Conservation (phyloP, 1,140 invertebrate species). For the Lethrus apterus region DNA sequence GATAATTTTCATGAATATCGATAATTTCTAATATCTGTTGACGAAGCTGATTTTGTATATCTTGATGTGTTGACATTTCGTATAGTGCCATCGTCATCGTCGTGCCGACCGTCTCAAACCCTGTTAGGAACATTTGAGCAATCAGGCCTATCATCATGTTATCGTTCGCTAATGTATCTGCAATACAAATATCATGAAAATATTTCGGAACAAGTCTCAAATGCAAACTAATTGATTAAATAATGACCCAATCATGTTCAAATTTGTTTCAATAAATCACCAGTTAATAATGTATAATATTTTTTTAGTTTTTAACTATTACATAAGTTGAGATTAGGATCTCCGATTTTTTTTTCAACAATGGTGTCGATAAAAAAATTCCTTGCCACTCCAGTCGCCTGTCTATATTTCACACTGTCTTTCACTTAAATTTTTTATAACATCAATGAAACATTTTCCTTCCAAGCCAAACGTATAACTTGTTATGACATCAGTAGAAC, state of each 20-base stretch:
- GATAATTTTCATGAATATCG: neutral
- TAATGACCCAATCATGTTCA: neutral
- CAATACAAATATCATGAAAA: neutral
- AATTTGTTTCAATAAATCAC: neutral
- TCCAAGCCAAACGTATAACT: neutral
- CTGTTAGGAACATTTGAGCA: slow-evolving; percentile 56
- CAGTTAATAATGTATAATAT: neutral
- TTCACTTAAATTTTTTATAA: neutral
- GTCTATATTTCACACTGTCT: neutral
- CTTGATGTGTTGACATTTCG: slow-evolving; percentile 41
- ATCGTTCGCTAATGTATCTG: too few species aligned
- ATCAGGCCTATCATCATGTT: slow-evolving; percentile 50
- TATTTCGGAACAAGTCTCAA: neutral
- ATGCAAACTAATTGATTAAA: neutral
- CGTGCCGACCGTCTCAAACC: slow-evolving; percentile 44
- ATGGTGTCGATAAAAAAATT: slow-evolving; percentile 2
- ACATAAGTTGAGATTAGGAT: neutral
- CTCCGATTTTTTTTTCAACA: neutral
- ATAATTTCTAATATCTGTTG: slow-evolving; percentile 37
- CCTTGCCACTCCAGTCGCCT: neutral
- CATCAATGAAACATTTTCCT: slow-evolving; percentile 4
- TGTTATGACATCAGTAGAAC: slow-evolving; percentile 2
- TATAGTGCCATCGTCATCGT: slow-evolving; percentile 43
- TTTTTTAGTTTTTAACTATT: neutral
- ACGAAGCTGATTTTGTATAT: slow-evolving; percentile 42